phyloP scores from a whole-genome alignment of 35 echinoderm and acorn worm species.

The Hemicentrotus pulcherrimus region DNA sequence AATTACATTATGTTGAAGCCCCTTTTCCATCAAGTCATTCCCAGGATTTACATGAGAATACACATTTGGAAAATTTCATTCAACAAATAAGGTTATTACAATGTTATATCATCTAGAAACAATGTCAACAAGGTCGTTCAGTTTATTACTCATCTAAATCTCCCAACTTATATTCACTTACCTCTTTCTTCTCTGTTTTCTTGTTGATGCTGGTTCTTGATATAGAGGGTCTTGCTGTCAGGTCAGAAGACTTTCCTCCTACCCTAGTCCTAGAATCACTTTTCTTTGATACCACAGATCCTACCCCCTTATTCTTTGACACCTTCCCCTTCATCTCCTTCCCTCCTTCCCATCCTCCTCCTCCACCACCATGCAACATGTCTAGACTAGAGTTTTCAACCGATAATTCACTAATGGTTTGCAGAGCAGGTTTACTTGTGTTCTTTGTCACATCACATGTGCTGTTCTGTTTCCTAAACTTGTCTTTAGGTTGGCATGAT shows the following conservation, averaged over 20 bases:
- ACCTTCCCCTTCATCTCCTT: neutral
- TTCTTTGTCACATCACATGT: slow-evolving; percentile 12
- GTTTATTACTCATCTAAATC: neutral
- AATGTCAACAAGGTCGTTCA: too few species aligned
- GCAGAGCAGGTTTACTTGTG: slow-evolving; percentile 42
- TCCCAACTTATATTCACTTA: neutral
- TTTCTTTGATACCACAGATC: slow-evolving; percentile 29
- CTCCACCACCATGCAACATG: neutral
- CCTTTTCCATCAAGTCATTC: too few species aligned
- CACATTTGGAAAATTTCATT: too few species aligned
- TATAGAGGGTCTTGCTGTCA: neutral
- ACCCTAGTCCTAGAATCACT: slow-evolving; percentile 35
- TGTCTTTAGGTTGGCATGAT: slow-evolving; percentile 27
- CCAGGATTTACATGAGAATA: too few species aligned
- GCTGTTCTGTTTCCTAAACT: slow-evolving; percentile 27
- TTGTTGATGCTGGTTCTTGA: neutral
- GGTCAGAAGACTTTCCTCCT: slow-evolving; percentile 16
- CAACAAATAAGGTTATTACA: too few species aligned
- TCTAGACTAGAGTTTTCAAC: neutral
- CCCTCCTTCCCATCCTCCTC: neutral
- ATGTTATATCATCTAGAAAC: too few species aligned
- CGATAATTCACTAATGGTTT: slow-evolving; percentile 34
- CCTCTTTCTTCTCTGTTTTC: slow-evolving; percentile 46
- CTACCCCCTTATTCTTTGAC: neutral
- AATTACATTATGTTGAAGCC: too few species aligned